Conservation (phyloP, 2,797 vertebrate genomes). For the Cercopithecus mitis region DNA sequence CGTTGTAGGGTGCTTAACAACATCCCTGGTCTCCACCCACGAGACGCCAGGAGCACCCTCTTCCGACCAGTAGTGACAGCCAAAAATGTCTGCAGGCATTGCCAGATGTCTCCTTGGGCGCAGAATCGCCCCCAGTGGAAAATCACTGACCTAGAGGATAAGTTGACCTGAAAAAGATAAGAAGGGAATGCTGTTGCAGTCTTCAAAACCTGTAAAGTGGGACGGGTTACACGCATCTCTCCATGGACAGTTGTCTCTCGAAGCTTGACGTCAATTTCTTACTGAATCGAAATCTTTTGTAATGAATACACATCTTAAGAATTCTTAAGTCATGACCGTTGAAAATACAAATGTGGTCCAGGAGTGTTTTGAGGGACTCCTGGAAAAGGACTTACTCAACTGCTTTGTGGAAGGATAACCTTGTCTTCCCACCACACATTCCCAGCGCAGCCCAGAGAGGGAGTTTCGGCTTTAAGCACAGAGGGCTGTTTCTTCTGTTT, state of each 20-base stretch:
- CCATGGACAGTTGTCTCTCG: neutral
- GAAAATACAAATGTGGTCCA: neutral
- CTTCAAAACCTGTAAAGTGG: neutral
- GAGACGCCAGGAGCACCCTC: neutral
- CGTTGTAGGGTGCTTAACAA: fast-evolving
- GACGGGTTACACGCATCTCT: neutral
- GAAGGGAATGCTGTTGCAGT: neutral
- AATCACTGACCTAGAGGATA: neutral
- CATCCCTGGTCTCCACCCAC: neutral
- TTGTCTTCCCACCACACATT: neutral
- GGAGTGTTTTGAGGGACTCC: neutral
- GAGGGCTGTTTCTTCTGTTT: neutral
- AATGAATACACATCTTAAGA: neutral
- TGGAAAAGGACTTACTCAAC: neutral
- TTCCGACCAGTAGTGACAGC: neutral
- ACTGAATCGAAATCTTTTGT: neutral
- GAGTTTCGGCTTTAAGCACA: neutral
- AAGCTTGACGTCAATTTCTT: neutral
- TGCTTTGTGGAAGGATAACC: neutral
- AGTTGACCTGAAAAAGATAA: neutral
- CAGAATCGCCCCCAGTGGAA: neutral
- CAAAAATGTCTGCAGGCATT: neutral
- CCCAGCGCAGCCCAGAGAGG: neutral
- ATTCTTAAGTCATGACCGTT: neutral
- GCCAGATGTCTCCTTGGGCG: neutral